These are phyloP conservation scores for Tethya wilhelma DNA, from an alignment of 37 sponge, comb jelly and placozoan genomes.

Conservation along the genomic window DNA sequence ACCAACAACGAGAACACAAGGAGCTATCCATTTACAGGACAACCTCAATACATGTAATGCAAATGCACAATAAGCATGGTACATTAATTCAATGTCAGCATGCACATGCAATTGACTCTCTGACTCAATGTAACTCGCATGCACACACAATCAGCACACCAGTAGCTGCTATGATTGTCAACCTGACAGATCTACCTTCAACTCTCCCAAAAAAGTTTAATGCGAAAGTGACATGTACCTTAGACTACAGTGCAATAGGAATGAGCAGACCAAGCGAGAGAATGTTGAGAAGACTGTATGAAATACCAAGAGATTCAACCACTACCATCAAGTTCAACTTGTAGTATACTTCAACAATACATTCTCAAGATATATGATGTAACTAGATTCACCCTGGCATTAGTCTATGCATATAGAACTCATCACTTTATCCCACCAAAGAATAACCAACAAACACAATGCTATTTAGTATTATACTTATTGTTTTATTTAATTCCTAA, in stretches of 20 bases:
- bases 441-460: background rate
- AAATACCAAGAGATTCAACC: conserved; percentile 28
- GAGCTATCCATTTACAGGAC: conserved; percentile 56
- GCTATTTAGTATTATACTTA: background rate
- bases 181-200: conserved; percentile 8
- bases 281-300: conserved; percentile 30
- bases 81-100: too few relatives aligned
- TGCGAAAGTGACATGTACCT: conserved; percentile 17
- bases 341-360: background rate
- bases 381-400: too few relatives aligned
- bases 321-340: background rate
- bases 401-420: too few relatives aligned
- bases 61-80: too few relatives aligned
- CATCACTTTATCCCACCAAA: too few relatives aligned
- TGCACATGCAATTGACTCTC: too few relatives aligned
- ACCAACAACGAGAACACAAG: conserved; percentile 29
- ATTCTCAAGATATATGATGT: too few relatives aligned
- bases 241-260: conserved; percentile 1
- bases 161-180: conserved; percentile 36
- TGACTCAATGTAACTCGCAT: conserved; percentile 4
- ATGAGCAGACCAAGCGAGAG: background rate
- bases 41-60: conserved; percentile 53
- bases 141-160: conserved; percentile 30
- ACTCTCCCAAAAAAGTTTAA: background rate
- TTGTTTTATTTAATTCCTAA: background rate